Percentiles rank a stretch among this genome's conserved stretches.
Evolutionary conservation across 1,140 invertebrate species (phyloP).

Genomic region (Wiebesia pumilae): DNA sequence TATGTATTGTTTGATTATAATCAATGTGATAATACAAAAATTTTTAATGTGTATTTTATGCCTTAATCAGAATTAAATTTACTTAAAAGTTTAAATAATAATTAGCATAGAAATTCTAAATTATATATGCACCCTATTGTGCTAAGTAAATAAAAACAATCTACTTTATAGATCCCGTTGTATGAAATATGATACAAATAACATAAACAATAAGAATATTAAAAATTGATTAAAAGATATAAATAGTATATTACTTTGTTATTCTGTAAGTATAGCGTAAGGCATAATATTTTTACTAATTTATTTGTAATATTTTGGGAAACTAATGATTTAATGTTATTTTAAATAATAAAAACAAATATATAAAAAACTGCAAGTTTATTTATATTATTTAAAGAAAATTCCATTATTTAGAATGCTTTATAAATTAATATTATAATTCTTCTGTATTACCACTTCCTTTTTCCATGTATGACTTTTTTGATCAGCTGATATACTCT

Average conservation of each 20-base stretch:
- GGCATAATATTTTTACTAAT: conserved; percentile 16
- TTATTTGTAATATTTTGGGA: background rate
- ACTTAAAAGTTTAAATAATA: background rate
- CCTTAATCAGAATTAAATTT: background rate
- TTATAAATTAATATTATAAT: background rate
- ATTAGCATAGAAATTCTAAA: background rate
- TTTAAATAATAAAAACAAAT: background rate
- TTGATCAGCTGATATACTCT: conserved; percentile 24
- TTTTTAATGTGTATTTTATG: conserved; percentile 21
- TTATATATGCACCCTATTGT: conserved; percentile 5
- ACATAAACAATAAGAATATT: background rate
- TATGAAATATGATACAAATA: conserved; percentile 6
- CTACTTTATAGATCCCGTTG: background rate
- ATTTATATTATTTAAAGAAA: background rate
- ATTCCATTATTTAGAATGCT: background rate
- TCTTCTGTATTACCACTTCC: background rate
- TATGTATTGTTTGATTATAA: background rate
- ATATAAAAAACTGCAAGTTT: background rate
- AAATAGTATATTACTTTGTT: background rate
- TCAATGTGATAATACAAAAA: conserved; percentile 8
- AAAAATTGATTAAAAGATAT: background rate
- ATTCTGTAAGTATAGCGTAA: background rate
- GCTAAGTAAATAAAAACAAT: background rate
- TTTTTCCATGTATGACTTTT: conserved; percentile 14
- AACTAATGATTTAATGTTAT: background rate